Evolutionary conservation across 1,140 invertebrate species (phyloP).

Genomic region (Xylocopa sonorina): DNA sequence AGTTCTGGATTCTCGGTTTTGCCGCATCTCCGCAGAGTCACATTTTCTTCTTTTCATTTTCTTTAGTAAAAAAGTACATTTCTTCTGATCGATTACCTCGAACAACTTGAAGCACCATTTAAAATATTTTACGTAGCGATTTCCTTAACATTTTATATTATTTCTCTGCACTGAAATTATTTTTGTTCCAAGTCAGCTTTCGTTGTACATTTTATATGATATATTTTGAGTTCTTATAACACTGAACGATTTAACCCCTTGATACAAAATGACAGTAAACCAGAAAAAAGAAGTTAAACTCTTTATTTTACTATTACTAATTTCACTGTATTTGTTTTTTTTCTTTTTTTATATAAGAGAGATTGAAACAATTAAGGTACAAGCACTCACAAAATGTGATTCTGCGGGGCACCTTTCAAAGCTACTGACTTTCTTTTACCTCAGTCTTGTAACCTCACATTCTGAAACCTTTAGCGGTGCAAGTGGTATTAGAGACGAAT

Average conservation of each 20-base stretch:
- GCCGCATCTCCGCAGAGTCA: constrained; percentile 40
- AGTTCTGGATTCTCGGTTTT: constrained; percentile 55
- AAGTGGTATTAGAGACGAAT: constrained; percentile 59
- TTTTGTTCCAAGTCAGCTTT: not conserved
- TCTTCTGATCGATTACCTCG: not conserved
- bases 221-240: not conserved
- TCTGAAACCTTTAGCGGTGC: constrained; percentile 64
- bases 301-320: no score
- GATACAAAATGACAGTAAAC: not conserved
- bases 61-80: not conserved
- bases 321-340: no score
- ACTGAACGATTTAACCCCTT: constrained; percentile 6
- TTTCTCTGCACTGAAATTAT: not conserved
- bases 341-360: not conserved
- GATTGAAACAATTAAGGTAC: not conserved
- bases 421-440: constrained; percentile 51
- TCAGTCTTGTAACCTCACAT: constrained; percentile 46
- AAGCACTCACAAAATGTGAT: constrained; percentile 10
- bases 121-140: not conserved
- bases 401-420: constrained; percentile 36
- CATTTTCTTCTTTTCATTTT: not conserved
- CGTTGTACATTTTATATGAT: not conserved
- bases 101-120: not conserved
- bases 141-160: no score
- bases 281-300: no score